Base-by-base conservation (phyloP, 2,888 invertebrate genomes). In the Petrophora chlorosata region DNA sequence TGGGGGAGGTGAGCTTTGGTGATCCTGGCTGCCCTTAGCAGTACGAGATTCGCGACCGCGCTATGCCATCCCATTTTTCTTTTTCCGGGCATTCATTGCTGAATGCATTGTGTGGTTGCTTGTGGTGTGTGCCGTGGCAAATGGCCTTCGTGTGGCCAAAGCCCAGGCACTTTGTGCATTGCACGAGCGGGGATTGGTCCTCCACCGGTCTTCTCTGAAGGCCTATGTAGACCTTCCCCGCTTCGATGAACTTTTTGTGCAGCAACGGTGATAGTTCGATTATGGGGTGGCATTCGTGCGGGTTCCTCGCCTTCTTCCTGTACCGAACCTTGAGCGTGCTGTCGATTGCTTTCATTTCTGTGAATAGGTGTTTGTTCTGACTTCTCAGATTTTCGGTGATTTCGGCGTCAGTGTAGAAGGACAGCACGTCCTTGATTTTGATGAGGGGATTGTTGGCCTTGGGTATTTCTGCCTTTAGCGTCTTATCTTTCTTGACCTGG, bases 81-180 rank as follows among this genome's bases (percentile, higher is more conserved):
- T 49, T 14, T 5, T 38, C 39, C 0, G 22, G 53, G 36, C 63
- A 65, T 0, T 38, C 42, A 12, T 14, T 1, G 25, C 53, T 52
- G 32, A 46, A 13, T 7, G 45, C 29, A 0, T 19, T 14, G 17
- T 49, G 15, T 14, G 34, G 13, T 1, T 0, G 4, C 5, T 12
- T 12, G 0, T 4, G 13, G 3, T 13, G 23, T 4, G 5, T 15
- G 2, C 13, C 12, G 5, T 12, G 14, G 47, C 70, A 68, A 1
- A 59, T 2, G 0, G 46, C 5, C 10, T 42, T 63, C 0, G 63
- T 64, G 48, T 70, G 67, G 0, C 67, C 66, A 15, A 45, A 68
- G 0, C 60, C 64, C 0, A 67, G 52, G 35, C 67, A 67, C 9
- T 51, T 59, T 0, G 55, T 29, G 40, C 65, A 48, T 9, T 53